phyloP scores from a whole-genome alignment of 2,888 invertebrate genomes.

The Hirtodrosophila confusa region DNA sequence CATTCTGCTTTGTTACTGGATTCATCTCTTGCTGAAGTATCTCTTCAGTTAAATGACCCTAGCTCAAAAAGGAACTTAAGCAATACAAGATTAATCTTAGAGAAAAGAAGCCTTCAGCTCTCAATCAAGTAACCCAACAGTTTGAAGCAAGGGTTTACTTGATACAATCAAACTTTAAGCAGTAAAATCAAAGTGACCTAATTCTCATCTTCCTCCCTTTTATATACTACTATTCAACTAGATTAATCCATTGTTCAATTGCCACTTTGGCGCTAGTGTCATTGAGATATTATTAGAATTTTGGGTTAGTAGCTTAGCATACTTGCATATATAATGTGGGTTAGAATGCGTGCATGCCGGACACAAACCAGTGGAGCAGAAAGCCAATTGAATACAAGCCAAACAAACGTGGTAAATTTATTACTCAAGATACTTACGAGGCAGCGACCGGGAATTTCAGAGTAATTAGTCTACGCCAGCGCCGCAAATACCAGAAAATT shows the following conservation, averaged over 20 bases:
- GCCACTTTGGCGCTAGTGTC: slow-evolving; percentile 1
- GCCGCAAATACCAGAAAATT: slow-evolving; percentile 49
- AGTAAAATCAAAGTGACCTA: no score
- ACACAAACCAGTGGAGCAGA: slow-evolving; percentile 35
- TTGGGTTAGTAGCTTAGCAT: slow-evolving; percentile 18
- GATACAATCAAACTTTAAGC: no score
- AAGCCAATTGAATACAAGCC: slow-evolving; percentile 52
- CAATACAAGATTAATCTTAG: no score
- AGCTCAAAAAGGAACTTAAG: no score
- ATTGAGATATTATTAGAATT: not conserved
- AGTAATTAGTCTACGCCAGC: slow-evolving; percentile 42
- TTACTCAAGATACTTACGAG: slow-evolving; percentile 53
- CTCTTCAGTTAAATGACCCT: no score
- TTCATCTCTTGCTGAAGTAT: no score
- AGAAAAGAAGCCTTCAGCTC: no score
- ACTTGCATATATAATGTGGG: slow-evolving; percentile 14
- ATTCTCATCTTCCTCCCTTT: no score
- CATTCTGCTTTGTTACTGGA: no score
- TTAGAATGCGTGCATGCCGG: slow-evolving; percentile 44
- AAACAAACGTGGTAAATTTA: slow-evolving; percentile 16
- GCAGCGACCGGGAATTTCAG: slow-evolving; percentile 36
- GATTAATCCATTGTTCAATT: not conserved
- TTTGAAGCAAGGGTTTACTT: no score
- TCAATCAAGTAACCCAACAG: no score
- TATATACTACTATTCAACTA: no score